Conservation (phyloP, 1,140 invertebrate species). For the Lepidurus couesii region DNA sequence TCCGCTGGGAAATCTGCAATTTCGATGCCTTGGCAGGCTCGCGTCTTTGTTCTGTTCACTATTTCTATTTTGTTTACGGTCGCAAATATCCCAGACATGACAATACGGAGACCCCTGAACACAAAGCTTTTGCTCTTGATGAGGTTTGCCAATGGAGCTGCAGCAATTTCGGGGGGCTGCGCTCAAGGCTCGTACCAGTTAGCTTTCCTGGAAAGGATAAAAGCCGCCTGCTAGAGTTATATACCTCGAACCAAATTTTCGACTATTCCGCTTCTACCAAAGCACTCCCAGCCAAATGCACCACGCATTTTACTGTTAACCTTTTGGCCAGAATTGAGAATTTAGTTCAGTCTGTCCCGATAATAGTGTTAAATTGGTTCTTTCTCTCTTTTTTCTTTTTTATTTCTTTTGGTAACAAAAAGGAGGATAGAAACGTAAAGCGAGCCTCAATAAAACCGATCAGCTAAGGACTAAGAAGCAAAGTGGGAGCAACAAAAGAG, state of each 20-base stretch:
- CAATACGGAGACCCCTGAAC: background rate
- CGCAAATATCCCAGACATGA: background rate
- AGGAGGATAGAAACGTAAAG: background rate
- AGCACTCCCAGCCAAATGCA: no score
- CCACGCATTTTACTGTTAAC: background rate
- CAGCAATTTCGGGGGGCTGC: background rate
- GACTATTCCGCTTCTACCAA: no score
- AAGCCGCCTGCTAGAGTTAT: no score
- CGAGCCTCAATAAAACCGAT: background rate
- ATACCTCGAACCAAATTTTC: no score
- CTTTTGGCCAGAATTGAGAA: background rate
- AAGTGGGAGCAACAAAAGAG: constrained; percentile 1
- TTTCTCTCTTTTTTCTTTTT: background rate
- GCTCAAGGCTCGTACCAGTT: background rate
- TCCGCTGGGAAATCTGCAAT: constrained; percentile 10
- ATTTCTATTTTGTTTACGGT: constrained; percentile 16
- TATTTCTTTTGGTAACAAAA: background rate
- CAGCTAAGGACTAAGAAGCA: background rate
- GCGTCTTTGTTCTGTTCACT: background rate
- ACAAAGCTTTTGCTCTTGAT: constrained; percentile 22
- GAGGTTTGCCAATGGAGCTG: background rate
- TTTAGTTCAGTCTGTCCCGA: background rate
- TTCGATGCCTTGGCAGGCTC: background rate
- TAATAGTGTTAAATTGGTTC: constrained; percentile 22
- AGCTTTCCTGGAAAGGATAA: background rate